phyloP scores from a whole-genome alignment of 1,140 invertebrate species.

The Drosophila kurseongensis region DNA sequence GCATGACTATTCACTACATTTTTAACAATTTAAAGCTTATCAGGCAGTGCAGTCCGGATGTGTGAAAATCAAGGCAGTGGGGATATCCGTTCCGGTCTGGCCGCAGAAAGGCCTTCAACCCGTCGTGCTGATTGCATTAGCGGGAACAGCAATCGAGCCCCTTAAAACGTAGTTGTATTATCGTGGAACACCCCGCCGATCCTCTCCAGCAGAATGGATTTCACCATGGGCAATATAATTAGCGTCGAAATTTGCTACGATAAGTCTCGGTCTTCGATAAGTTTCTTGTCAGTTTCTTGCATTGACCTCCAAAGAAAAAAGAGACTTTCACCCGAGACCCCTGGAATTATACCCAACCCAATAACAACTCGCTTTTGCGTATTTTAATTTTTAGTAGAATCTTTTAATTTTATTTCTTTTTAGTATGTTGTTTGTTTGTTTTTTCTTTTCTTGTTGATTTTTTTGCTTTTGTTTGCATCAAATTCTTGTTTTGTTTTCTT shows the following conservation, averaged over 20 bases:
- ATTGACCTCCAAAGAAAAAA: constrained; percentile 10
- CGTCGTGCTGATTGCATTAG: constrained; percentile 29
- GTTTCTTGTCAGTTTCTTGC: background rate
- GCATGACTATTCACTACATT: background rate
- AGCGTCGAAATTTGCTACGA: constrained; percentile 24
- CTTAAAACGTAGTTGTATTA: constrained; percentile 22
- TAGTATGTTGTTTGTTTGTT: constrained; percentile 69
- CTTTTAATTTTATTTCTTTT: constrained; percentile 75
- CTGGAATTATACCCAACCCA: constrained; percentile 1
- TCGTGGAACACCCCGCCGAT: constrained; percentile 11
- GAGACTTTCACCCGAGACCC: constrained; percentile 31
- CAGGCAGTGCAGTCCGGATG: constrained; percentile 18
- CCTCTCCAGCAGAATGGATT: constrained; percentile 22
- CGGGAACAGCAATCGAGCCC: constrained; percentile 33
- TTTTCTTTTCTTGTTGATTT: constrained; percentile 45
- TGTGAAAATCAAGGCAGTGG: constrained; percentile 5
- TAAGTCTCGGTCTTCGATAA: constrained; percentile 27
- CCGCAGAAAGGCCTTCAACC: constrained; percentile 5
- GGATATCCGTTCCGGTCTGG: constrained; percentile 28
- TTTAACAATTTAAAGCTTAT: background rate
- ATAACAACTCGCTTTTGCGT: constrained; percentile 36
- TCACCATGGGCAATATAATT: constrained; percentile 36
- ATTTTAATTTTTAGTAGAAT: constrained; percentile 73
- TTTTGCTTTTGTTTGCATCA: constrained; percentile 42
- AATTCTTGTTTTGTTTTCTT: constrained; percentile 67